Base-by-base conservation (phyloP, 2,113 vertebrate genomes). In the Notothenia rossii region DNA sequence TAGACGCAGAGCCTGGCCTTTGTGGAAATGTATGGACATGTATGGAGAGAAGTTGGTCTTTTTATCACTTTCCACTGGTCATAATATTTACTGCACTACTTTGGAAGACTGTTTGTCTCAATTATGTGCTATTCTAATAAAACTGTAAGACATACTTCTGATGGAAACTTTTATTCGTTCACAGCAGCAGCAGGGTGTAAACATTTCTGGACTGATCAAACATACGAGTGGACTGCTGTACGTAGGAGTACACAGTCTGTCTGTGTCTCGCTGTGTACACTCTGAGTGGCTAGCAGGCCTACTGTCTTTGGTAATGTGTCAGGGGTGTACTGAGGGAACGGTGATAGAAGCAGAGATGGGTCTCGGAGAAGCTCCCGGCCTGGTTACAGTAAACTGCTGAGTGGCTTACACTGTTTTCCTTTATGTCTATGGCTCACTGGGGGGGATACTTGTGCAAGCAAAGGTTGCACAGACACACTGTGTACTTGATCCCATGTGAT, bases 311-410 rank as follows among this genome's bases (percentile, higher is more conserved):
- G 80, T 63, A 71, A 70, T 40, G 66, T 55, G 75, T 85, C 53
- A 18, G 69, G n/a, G 1, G 33, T 65, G 62, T 10, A 6, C 64
- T 81, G 77, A 79, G 54, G 58, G 84, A 62, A 72, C 58, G 0
- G 61, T 29, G 62, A 10, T 54, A 78, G 65, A 79, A 61, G 76
- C 66, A 33, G 74, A 49, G 76, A 56, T 40, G 63, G 55, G 65
- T 53, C 81, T 73, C 83, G 56, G 71, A 77, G 63, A 65, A 79
- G 75, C 68, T 75, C 18, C 5, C 20, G 58, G 69, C 67, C 82
- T 77, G 77, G 87, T 91, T 86, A 82, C 82, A 58, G 84, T 77
- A 84, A 91, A 89, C 61, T 75, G 85, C 88, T 77, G 80, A 87
- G 53, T 74, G 58, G 62, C 67, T 68, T 22, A 60, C 62, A 78